Evolutionary conservation across 2,113 vertebrate species (phyloP).

Genomic region (Eudyptes chrysolophus): DNA sequence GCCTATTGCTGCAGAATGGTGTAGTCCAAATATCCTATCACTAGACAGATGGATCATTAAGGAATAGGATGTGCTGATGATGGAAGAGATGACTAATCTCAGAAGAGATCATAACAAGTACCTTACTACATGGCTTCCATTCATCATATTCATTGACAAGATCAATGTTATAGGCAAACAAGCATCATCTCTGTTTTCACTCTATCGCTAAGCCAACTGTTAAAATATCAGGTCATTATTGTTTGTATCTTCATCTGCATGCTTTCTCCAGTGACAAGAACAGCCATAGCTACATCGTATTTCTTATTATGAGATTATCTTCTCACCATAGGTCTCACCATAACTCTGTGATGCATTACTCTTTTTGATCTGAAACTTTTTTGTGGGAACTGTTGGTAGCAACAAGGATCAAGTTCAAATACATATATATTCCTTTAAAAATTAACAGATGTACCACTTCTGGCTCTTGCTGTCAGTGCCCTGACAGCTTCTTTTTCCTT

Average conservation of each 20-base stretch:
- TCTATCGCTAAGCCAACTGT: not conserved
- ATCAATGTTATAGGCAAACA: not conserved
- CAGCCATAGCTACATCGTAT: not conserved
- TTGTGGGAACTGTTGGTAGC: not conserved
- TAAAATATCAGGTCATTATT: not conserved
- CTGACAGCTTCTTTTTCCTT: not conserved
- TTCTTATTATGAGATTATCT: not conserved
- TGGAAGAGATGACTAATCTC: not conserved
- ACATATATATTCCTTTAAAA: not conserved
- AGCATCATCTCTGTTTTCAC: not conserved
- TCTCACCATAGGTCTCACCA: not conserved
- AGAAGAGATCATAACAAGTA: not conserved
- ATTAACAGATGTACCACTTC: not conserved
- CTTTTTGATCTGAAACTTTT: not conserved
- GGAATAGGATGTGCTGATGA: not conserved
- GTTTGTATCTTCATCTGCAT: not conserved
- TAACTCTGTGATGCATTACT: not conserved
- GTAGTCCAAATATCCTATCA: not conserved
- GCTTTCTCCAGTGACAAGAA: not conserved
- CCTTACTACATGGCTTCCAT: not conserved
- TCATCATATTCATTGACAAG: not conserved
- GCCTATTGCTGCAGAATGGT: not conserved
- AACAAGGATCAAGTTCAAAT: not conserved
- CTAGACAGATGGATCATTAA: not conserved
- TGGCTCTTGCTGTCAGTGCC: not conserved